phyloP scores from a whole-genome alignment of 2,888 invertebrate genomes.

The Catonia carolina region DNA sequence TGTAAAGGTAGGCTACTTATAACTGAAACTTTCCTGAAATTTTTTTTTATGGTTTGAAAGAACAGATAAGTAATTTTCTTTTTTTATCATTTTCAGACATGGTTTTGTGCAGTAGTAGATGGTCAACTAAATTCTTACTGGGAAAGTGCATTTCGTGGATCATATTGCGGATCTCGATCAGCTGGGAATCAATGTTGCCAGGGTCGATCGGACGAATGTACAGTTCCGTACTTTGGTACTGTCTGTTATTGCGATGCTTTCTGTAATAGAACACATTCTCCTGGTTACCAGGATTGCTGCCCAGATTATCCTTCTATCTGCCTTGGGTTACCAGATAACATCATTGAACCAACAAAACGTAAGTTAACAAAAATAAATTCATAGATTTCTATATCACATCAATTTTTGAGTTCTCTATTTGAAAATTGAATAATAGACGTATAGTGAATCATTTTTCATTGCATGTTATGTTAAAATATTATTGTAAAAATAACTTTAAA shows the following conservation, averaged over 20 bases:
- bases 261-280: conserved; percentile 62
- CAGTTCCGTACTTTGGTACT: conserved; percentile 72
- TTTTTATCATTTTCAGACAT: too few relatives aligned
- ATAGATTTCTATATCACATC: not conserved
- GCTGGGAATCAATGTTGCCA: conserved; percentile 55
- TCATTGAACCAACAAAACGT: too few relatives aligned
- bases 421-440: not conserved
- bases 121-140: too few relatives aligned
- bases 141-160: too few relatives aligned
- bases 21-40: too few relatives aligned
- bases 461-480: too few relatives aligned
- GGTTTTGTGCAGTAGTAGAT: too few relatives aligned
- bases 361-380: not conserved
- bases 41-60: too few relatives aligned
- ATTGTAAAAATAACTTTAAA: too few relatives aligned
- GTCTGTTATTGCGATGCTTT: conserved; percentile 93
- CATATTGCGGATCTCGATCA: not conserved
- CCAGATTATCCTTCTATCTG: conserved; percentile 82
- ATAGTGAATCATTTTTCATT: too few relatives aligned
- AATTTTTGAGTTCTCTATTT: not conserved
- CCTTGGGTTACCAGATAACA: conserved; percentile 42
- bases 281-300: conserved; percentile 69
- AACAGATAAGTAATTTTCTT: too few relatives aligned
- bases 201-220: conserved; percentile 71
- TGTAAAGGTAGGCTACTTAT: too few relatives aligned